Conservation (phyloP, 1,140 invertebrate genomes). For the Asbolus verrucosus region DNA sequence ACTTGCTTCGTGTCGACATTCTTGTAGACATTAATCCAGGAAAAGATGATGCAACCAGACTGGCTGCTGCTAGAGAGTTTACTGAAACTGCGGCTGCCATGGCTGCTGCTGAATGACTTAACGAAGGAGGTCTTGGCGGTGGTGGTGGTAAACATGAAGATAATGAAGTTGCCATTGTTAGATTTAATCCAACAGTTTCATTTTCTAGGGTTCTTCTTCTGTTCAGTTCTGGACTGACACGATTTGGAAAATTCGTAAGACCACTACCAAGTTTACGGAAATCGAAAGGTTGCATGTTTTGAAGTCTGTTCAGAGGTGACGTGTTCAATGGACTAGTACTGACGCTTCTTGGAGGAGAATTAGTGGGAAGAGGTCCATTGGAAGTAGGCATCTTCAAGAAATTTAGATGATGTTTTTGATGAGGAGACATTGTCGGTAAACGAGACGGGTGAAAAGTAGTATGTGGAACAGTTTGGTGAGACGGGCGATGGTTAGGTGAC, state of each 20-base stretch:
- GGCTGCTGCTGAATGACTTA: constrained; percentile 70
- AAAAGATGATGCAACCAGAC: constrained; percentile 66
- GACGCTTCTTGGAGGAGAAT: constrained; percentile 65
- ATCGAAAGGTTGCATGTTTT: constrained; percentile 96
- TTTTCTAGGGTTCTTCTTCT: constrained; percentile 66
- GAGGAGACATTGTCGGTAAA: constrained; percentile 67
- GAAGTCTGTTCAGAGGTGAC: constrained; percentile 88
- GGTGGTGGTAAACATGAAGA: constrained; percentile 74
- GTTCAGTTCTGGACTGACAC: constrained; percentile 63
- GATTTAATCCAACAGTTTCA: constrained; percentile 70
- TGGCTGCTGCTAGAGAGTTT: constrained; percentile 65
- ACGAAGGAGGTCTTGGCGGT: constrained; percentile 67
- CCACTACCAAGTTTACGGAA: constrained; percentile 81
- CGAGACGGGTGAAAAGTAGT: constrained; percentile 67
- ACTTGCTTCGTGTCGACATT: constrained; percentile 62
- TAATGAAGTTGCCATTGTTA: constrained; percentile 71
- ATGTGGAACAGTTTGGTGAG: constrained; percentile 68
- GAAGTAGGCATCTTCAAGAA: constrained; percentile 62
- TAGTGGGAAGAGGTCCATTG: constrained; percentile 58
- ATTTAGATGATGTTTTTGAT: constrained; percentile 65
- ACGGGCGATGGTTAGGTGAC: constrained; percentile 75
- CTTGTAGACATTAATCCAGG: constrained; percentile 62
- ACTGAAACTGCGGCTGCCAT: constrained; percentile 66
- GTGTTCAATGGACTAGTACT: constrained; percentile 69
- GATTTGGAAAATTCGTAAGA: constrained; percentile 64